These are phyloP conservation scores for Chiridota heheva DNA, from an alignment of 35 echinoderm and acorn worm genomes.

Conservation along the genomic window DNA sequence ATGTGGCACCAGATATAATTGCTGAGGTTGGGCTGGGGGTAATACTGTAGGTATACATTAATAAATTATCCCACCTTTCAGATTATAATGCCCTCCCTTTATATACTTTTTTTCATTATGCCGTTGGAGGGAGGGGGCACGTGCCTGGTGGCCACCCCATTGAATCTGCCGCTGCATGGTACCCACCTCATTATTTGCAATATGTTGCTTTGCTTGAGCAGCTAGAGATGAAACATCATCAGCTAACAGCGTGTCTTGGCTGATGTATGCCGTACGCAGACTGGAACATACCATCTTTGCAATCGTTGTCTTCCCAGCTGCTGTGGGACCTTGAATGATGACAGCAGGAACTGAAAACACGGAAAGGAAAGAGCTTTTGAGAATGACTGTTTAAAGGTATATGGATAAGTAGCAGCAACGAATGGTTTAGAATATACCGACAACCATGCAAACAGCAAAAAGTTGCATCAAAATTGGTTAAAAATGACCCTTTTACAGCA, in stretches of 20 bases:
- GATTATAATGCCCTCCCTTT: no score
- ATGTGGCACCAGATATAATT: no score
- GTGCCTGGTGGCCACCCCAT: no score
- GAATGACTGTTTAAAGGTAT: no score
- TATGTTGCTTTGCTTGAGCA: constrained; percentile 71
- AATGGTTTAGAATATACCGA: background rate
- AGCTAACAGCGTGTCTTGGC: constrained; percentile 69
- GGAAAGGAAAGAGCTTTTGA: background rate
- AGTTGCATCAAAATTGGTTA: background rate
- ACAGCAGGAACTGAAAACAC: constrained; percentile 74
- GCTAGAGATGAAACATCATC: constrained; percentile 89
- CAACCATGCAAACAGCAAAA: background rate
- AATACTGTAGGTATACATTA: no score
- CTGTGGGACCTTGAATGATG: constrained; percentile 90
- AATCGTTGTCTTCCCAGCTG: constrained; percentile 95
- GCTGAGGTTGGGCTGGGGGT: no score
- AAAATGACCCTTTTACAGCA: background rate
- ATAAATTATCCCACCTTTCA: no score
- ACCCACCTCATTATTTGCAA: constrained; percentile 75
- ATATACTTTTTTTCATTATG: no score
- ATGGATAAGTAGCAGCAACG: background rate
- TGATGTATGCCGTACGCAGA: constrained; percentile 91
- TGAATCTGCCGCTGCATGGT: no score
- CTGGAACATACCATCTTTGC: constrained; percentile 79
- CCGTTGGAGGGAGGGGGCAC: no score